These are phyloP conservation scores for Ochropacha duplaris DNA, from an alignment of 2,888 invertebrate species.

Conservation along the genomic window DNA sequence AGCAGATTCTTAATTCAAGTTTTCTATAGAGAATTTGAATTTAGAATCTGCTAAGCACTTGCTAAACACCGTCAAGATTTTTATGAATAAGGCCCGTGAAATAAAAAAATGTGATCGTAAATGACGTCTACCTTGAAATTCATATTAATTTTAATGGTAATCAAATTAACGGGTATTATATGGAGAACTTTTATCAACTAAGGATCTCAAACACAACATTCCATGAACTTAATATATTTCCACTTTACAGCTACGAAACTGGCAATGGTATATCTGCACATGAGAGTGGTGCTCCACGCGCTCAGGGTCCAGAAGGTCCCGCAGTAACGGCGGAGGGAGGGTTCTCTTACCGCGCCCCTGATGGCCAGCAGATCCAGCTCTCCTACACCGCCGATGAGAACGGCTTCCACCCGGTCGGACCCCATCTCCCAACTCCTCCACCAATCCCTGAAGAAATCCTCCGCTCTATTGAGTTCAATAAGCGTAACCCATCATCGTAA, in stretches of 20 bases:
- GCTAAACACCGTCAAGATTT: too few relatives aligned
- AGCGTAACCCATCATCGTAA: slow-evolving; percentile 72
- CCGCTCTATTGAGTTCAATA: slow-evolving; percentile 78
- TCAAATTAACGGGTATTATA: too few relatives aligned
- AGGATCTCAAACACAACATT: too few relatives aligned
- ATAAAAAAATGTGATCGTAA: too few relatives aligned
- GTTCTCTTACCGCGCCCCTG: slow-evolving; percentile 86
- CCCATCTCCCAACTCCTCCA: slow-evolving; percentile 84
- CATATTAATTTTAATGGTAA: too few relatives aligned
- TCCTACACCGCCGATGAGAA: slow-evolving; percentile 88
- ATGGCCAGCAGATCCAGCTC: slow-evolving; percentile 85
- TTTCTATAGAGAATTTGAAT: too few relatives aligned
- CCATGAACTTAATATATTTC: neutral
- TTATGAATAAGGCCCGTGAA: too few relatives aligned
- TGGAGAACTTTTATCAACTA: too few relatives aligned
- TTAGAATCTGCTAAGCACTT: too few relatives aligned
- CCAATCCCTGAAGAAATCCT: slow-evolving; percentile 79
- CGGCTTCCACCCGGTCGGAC: slow-evolving; percentile 86
- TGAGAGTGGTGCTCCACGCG: slow-evolving; percentile 83
- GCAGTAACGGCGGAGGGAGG: slow-evolving; percentile 85
- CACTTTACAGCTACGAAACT: slow-evolving; percentile 82
- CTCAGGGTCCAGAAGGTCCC: slow-evolving; percentile 78
- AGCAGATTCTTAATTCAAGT: too few relatives aligned
- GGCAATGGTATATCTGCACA: slow-evolving; percentile 85
- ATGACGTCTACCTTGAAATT: too few relatives aligned